Conservation (phyloP, 1,140 invertebrate species). For the Neomicropteryx cornuta region DNA sequence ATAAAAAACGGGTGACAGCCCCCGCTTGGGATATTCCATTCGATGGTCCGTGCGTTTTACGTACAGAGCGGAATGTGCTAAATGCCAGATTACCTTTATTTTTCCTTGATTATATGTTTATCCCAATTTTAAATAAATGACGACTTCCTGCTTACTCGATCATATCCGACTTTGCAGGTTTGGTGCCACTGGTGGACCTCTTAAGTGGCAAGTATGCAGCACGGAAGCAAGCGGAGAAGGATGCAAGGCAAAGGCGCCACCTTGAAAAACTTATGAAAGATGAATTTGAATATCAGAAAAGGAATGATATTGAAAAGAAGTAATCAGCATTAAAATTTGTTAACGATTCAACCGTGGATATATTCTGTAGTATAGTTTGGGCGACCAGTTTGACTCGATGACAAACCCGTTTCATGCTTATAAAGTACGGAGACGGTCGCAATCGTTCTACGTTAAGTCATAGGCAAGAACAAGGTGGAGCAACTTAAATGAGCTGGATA, state of each 20-base stretch:
- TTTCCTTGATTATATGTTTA: neutral
- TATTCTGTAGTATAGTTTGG: too few relatives aligned
- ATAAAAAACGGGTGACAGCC: neutral
- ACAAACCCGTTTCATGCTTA: too few relatives aligned
- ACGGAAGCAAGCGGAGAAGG: conserved; percentile 31
- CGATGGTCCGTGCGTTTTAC: neutral
- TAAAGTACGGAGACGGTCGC: too few relatives aligned
- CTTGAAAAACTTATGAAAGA: conserved; percentile 24
- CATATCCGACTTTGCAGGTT: conserved; percentile 19
- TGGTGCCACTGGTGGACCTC: conserved; percentile 41
- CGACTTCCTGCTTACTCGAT: neutral
- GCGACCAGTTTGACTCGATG: too few relatives aligned
- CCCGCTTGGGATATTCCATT: neutral
- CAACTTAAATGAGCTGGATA: too few relatives aligned
- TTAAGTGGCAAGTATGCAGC: conserved; percentile 41
- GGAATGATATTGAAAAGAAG: conserved; percentile 4
- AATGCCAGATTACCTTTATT: neutral
- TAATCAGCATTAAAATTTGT: conserved; percentile 10
- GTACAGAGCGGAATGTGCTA: neutral
- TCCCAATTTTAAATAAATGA: neutral
- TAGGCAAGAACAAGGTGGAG: too few relatives aligned
- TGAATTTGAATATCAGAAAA: conserved; percentile 11
- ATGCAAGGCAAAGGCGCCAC: conserved; percentile 27
- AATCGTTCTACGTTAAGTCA: too few relatives aligned
- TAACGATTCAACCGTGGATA: neutral